Evolutionary conservation across 2,888 invertebrate species (phyloP), one percentile per base, ranked within the genome.

Genomic region (Aradus depressus): DNA sequence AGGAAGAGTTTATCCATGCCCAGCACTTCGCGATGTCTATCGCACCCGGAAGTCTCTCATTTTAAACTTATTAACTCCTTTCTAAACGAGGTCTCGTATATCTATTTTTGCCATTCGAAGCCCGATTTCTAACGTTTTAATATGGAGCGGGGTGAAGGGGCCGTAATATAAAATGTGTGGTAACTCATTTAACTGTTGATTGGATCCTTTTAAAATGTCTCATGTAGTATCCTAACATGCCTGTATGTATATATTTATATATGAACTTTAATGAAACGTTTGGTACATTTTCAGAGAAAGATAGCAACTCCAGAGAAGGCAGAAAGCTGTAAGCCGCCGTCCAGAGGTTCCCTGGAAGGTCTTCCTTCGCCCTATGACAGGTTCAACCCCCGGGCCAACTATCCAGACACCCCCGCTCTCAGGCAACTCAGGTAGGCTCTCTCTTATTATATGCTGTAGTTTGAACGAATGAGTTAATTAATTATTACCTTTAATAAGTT

Each of bases 351-450:
- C 1, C 71, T 83, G 54, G 84, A 84, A 64, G 79, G 79, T 1
- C 79, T 82, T 44, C 74, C 79, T 2, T 82, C 83, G 3, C 84
- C 84, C 1, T 84, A 85, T 65, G 84, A 84, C 58, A 72, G 84
- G 57, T 84, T 84, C 63, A 65, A 70, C 28, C 65, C 75, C 61
- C 75, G 75, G 44, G 69, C 79, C 55, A 47, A 37, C 37, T 91
- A 89, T 65, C 83, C 85, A 2, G 93, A 95, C 65, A 93, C 95
- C 0, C 93, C 95, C 1, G 93, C 95, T 2, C 71, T 96, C 54
- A 75, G 93, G 32, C 92, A 93, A 67, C 72, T 96, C 8, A 70
- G 71, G 66, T 67, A 57, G 52, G 37, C n/a, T 31, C n/a, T n/a
- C 5, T 38, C 4, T 35, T 1, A 3, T 44, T 44, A 0, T 5